phyloP scores from a whole-genome alignment of 1,140 invertebrate genomes.

The Drosophila auraria region DNA sequence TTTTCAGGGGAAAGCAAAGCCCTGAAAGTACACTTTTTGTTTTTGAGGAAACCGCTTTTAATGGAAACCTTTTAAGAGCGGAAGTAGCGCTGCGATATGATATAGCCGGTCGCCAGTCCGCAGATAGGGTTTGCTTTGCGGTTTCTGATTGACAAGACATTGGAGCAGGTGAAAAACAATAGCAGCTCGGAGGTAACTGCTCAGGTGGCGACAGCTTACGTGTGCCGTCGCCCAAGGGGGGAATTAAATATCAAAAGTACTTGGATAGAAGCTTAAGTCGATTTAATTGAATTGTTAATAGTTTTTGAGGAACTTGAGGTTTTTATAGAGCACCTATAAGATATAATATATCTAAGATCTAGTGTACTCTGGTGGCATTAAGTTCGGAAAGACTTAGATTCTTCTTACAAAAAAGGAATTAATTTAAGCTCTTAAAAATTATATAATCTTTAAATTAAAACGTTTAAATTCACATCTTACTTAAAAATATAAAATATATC shows the following conservation, averaged over 20 bases:
- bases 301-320: not conserved
- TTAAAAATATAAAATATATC: too few relatives aligned
- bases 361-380: not conserved
- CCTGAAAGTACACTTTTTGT: not conserved
- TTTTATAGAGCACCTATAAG: not conserved
- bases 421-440: too few relatives aligned
- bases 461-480: too few relatives aligned
- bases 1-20: not conserved
- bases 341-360: not conserved
- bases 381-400: too few relatives aligned
- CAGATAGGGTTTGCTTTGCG: constrained; percentile 40
- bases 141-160: constrained; percentile 61
- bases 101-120: constrained; percentile 12
- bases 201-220: not conserved
- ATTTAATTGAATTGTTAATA: not conserved
- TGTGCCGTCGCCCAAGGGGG: not conserved
- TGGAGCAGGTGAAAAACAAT: constrained; percentile 63
- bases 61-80: constrained; percentile 56
- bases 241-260: constrained; percentile 5
- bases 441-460: too few relatives aligned
- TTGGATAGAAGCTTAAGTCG: not conserved
- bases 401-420: too few relatives aligned
- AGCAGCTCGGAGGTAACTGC: constrained; percentile 1
- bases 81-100: constrained; percentile 50
- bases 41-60: constrained; percentile 9